Percentiles rank a stretch among this genome's conserved stretches.
Conservation (phyloP, 2,797 vertebrate genomes). For the Hydrolagus colliei region DNA sequence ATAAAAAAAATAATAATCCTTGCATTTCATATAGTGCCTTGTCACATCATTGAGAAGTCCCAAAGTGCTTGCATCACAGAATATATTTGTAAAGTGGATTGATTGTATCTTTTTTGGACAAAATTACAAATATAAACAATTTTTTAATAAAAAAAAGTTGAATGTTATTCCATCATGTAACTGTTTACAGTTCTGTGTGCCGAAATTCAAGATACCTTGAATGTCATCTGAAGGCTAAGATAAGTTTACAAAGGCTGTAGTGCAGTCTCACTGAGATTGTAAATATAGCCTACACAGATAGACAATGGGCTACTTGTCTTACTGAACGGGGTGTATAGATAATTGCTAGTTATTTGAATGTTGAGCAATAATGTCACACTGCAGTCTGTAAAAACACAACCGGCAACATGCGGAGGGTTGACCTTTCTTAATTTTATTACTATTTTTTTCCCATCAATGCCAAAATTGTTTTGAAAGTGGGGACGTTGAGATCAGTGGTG, state of each 20-base stretch:
- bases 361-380: conserved; percentile 31
- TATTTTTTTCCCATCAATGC: conserved; percentile 32
- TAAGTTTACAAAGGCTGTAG: conserved; percentile 10
- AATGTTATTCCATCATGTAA: background rate
- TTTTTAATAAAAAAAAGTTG: background rate
- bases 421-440: conserved; percentile 32
- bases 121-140: no score
- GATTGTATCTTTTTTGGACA: no score
- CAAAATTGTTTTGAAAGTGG: conserved; percentile 31
- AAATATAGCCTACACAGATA: conserved; percentile 26
- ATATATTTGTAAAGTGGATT: no score
- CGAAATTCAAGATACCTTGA: conserved; percentile 18
- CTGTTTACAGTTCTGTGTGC: background rate
- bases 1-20: no score
- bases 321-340: conserved; percentile 27
- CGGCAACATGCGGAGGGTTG: conserved; percentile 30
- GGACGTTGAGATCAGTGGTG: conserved; percentile 20
- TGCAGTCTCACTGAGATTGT: conserved; percentile 32
- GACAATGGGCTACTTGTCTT: conserved; percentile 31
- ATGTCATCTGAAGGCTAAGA: conserved; percentile 19
- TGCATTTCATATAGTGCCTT: no score
- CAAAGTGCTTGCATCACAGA: no score
- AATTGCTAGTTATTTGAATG: conserved; percentile 33
- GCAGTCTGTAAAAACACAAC: conserved; percentile 29
- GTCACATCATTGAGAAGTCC: no score